Base-by-base conservation (phyloP, 2,888 invertebrate species). In the Cabera pusaria region DNA sequence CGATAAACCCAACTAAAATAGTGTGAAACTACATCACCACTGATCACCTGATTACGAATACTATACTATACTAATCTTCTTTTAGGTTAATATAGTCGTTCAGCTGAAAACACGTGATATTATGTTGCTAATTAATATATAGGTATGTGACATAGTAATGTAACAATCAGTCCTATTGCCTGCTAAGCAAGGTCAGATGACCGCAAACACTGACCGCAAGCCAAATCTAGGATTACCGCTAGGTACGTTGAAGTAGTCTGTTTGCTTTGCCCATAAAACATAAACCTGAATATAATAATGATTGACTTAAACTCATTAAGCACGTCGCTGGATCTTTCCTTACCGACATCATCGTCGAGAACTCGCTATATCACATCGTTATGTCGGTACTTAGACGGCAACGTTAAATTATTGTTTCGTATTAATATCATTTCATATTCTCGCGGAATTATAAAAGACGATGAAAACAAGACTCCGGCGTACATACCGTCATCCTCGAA, bases 401-500 rank as follows among this genome's bases (percentile, higher is more conserved):
- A 35, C 31, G 29, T 6, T 27, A 40, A 39, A 36, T 44, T 49
- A 42, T 48, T 56, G 24, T 39, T 46, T 42, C 47, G 36, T n/a
- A n/a, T n/a, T 52, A 49, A 49, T 55, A 51, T 46, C 32, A 42
- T 50, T 43, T 45, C 42, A 46, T 49, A 48, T 47, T 33, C 42
- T 33, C 38, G 34, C 16, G 24, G 12, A 9, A 17, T 23, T 35
- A 45, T 49, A 43, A 42, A 44, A 36, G 24, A 46, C 51, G 51
- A 56, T 53, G 52, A 51, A 64, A 61, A 63, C 58, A 63, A 54
- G 43, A 49, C 56, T 44, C 36, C 36, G 12, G 45, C 31, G 43
- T 12, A 26, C 36, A 46, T 56, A 34, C 59, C 51, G 67, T 64
- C 60, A 59, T 59, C 43, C 53, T 44, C 56, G 56, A 59, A 64